These are phyloP conservation scores for Acrocephalus arundinaceus DNA, from an alignment of 2,113 vertebrate genomes.

Conservation along the genomic window DNA sequence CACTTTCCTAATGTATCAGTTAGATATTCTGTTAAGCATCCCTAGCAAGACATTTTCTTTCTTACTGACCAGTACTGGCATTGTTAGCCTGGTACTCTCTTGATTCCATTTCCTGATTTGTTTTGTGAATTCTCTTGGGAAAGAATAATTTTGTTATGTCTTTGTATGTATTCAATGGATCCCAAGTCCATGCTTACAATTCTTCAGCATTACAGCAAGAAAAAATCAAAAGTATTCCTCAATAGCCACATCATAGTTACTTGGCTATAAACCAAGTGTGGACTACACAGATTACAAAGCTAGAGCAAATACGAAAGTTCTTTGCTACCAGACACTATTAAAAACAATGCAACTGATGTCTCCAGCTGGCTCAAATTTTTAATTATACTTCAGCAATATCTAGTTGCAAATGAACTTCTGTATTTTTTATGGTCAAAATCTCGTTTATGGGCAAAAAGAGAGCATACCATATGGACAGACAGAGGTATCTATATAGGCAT, in stretches of 20 bases:
- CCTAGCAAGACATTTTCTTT: background rate
- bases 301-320: background rate
- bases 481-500: background rate
- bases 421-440: background rate
- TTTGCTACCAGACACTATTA: background rate
- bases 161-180: background rate
- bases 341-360: background rate
- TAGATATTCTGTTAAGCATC: background rate
- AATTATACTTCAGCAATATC: constrained; percentile 5
- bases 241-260: background rate
- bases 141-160: background rate
- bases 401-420: background rate
- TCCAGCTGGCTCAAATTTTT: background rate
- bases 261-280: background rate
- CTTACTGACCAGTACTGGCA: background rate
- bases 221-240: background rate
- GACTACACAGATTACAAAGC: background rate
- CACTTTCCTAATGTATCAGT: background rate
- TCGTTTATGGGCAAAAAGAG: background rate
- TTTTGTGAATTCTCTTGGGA: background rate
- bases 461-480: background rate
- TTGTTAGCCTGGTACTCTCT: background rate
- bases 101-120: background rate
- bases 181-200: background rate
- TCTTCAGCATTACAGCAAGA: background rate